phyloP scores from a whole-genome alignment of 2,888 invertebrate genomes.

The Oscheius sp. region DNA sequence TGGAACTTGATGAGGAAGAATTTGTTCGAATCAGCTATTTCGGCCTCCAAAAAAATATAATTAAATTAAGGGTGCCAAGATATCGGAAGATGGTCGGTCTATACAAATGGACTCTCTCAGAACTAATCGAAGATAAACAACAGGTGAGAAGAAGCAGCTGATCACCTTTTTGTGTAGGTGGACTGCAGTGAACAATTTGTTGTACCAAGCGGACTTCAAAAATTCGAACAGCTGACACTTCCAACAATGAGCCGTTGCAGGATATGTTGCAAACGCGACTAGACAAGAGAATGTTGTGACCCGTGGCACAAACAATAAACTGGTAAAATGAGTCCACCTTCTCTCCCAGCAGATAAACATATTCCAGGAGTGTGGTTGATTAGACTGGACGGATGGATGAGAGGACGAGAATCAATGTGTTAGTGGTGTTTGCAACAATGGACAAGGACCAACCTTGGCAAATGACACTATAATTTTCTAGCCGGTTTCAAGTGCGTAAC shows the following conservation, averaged over 20 bases:
- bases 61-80: too few species aligned
- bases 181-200: neutral
- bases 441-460: neutral
- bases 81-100: too few species aligned
- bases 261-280: too few species aligned
- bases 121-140: neutral
- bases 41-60: too few species aligned
- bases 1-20: too few species aligned
- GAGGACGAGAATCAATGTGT: neutral
- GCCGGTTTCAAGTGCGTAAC: constrained; percentile 2
- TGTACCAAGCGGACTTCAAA: too few species aligned
- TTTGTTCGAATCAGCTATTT: too few species aligned
- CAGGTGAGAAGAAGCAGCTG: constrained; percentile 14
- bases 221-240: too few species aligned
- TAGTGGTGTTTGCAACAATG: neutral
- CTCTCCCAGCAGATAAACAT: neutral
- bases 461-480: constrained; percentile 8
- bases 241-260: too few species aligned
- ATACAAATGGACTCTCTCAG: too few species aligned
- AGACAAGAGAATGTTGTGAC: neutral
- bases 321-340: constrained; percentile 6
- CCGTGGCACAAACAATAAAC: constrained; percentile 6
- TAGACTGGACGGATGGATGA: neutral
- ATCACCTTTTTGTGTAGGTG: constrained; percentile 8
- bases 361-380: neutral